Evolutionary conservation across 2,888 invertebrate species (phyloP), one percentile per base, ranked within the genome.

Genomic region (Zaprionus obscuricornis): DNA sequence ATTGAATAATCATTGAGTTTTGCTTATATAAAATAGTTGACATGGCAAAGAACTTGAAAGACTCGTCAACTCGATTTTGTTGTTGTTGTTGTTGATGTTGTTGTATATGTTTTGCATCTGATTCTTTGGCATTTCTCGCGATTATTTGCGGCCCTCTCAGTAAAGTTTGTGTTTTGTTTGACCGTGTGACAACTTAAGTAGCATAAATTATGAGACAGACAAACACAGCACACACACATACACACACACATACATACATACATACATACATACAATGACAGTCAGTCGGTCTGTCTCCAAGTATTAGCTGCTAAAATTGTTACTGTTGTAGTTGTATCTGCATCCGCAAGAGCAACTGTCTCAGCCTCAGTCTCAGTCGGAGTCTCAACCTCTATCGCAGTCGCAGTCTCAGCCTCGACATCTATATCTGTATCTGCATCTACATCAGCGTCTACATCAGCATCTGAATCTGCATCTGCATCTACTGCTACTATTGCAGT

Each of bases 1-100:
- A 81, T 82, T 81, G 82, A 81, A 82, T 70, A 85, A 82, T 77
- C 78, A 77, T 85, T 67, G 68, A 34, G 54, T 13, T n/a, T 58
- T 66, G 63, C 64, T 56, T 71, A 50, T 59, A 56, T n/a, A n/a
- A n/a, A n/a, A n/a, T n/a, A 64, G 72, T 70, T 64, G 55, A 79
- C 65, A 43, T 66, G 68, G 33, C 58, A 46, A 34, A 42, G 50
- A 62, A 17, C 51, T 58, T 43, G 50, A 65, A 50, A 52, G 33
- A 37, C 14, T 42, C 33, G 39, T 43, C 43, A 11, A 8, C 18
- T 26, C n/a, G n/a, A n/a, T n/a, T n/a, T n/a, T n/a, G n/a, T n/a
- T n/a, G n/a, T n/a, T n/a, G n/a, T n/a, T n/a, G n/a, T n/a, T n/a
- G n/a, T n/a, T n/a, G n/a, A n/a, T n/a, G n/a, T n/a, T n/a, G n/a